phyloP scores from a whole-genome alignment of 2,113 vertebrate species.

The Planiliza haematocheilus region DNA sequence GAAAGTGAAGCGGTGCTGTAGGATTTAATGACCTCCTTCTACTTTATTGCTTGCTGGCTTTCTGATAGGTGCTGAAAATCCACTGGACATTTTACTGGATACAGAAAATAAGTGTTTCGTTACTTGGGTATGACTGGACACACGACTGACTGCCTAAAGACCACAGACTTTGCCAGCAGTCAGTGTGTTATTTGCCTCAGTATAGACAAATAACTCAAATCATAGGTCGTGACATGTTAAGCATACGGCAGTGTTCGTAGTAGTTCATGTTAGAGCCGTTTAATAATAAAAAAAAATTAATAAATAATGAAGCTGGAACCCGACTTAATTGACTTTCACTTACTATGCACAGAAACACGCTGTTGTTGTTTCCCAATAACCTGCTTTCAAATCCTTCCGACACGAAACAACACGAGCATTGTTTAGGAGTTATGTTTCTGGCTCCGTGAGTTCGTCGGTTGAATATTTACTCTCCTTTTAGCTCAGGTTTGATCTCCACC shows the following conservation, averaged over 20 bases:
- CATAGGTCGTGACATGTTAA: not conserved
- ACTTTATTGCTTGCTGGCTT: conserved; percentile 1
- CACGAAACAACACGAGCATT: not conserved
- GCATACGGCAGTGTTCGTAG: too few species aligned
- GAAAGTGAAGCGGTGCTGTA: conserved; percentile 21
- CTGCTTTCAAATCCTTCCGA: conserved; percentile 13
- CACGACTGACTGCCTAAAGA: not conserved
- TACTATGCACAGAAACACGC: not conserved
- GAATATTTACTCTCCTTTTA: not conserved
- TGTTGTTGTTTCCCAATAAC: not conserved
- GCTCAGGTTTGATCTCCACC: not conserved
- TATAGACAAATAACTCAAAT: too few species aligned
- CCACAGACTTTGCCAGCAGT: not conserved
- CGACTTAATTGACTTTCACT: not conserved
- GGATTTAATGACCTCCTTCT: conserved; percentile 25
- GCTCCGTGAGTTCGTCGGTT: not conserved
- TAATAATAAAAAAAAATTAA: too few species aligned
- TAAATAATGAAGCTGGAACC: not conserved
- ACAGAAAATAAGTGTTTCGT: conserved; percentile 8
- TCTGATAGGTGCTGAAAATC: conserved; percentile 6
- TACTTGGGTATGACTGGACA: not conserved
- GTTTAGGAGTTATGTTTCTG: conserved; percentile 2
- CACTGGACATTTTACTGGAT: conserved; percentile 7
- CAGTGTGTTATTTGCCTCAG: not conserved
- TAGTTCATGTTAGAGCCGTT: too few species aligned